These are phyloP conservation scores for Plecturocebus donacophilus DNA, from an alignment of 2,113 vertebrate genomes.

Conservation along the genomic window DNA sequence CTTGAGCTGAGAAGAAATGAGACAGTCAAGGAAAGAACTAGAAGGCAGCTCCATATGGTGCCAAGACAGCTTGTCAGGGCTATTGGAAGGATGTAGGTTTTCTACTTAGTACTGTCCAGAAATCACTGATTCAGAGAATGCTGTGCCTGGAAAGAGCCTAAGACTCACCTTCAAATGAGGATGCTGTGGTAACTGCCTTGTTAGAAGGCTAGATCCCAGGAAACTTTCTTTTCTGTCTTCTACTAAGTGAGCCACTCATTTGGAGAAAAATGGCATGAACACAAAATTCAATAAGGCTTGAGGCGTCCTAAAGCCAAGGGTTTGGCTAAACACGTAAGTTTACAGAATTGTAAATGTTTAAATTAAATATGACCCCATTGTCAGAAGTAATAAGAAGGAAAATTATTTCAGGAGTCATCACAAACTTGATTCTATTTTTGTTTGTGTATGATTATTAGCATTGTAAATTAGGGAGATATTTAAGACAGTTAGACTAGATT, in stretches of 20 bases:
- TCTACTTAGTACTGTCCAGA: not conserved
- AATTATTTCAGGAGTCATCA: not conserved
- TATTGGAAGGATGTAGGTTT: not conserved
- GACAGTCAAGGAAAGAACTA: not conserved
- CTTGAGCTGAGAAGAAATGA: constrained; percentile 44
- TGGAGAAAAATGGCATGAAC: not conserved
- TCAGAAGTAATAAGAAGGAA: not conserved
- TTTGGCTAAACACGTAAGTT: not conserved
- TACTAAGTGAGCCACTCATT: not conserved
- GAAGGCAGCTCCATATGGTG: constrained; percentile 1
- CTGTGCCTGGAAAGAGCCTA: not conserved
- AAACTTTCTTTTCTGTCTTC: not conserved
- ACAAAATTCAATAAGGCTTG: not conserved
- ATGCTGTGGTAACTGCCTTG: not conserved
- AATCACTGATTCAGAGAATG: not conserved
- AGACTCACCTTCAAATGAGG: not conserved
- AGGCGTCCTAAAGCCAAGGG: not conserved
- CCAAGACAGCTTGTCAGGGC: not conserved
- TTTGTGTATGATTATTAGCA: not conserved
- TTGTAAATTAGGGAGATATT: not conserved
- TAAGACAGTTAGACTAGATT: not conserved
- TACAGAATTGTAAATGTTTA: constrained; percentile 16
- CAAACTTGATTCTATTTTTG: not conserved
- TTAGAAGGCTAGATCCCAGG: not conserved
- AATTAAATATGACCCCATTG: not conserved